Evolutionary conservation across 2,797 vertebrate species (phyloP).

Genomic region (Sandelia bainsii): DNA sequence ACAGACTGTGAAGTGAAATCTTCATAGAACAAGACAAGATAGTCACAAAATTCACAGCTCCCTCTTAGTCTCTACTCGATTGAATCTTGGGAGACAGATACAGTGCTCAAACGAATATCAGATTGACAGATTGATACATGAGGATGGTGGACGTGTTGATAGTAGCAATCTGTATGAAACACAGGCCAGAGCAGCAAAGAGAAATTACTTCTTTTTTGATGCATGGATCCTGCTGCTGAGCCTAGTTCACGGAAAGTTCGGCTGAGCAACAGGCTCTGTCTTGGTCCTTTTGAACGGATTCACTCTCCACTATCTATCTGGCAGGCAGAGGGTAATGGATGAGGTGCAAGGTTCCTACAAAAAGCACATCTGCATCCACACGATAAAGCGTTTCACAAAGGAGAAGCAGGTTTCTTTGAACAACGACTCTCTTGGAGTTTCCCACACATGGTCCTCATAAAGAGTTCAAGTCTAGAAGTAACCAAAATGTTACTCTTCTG

Average conservation of each 20-base stretch:
- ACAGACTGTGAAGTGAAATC: conserved; percentile 48
- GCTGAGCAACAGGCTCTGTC: conserved; percentile 84
- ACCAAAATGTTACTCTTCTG: conserved; percentile 47
- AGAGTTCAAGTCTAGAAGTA: conserved; percentile 42
- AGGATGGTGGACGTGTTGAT: conserved; percentile 74
- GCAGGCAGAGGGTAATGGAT: conserved; percentile 87
- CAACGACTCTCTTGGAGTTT: conserved; percentile 68
- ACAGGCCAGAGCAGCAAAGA: conserved; percentile 75
- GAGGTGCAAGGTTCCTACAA: conserved; percentile 86
- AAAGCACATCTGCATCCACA: conserved; percentile 87
- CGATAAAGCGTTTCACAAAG: conserved; percentile 83
- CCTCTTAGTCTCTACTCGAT: conserved; percentile 46
- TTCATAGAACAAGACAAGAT: conserved; percentile 61
- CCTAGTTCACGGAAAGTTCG: conserved; percentile 89
- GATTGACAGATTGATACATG: conserved; percentile 84
- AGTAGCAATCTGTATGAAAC: conserved; percentile 80
- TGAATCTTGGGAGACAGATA: conserved; percentile 76
- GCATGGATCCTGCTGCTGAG: conserved; percentile 77
- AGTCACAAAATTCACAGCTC: conserved; percentile 61
- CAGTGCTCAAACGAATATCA: conserved; percentile 73
- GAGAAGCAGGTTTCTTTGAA: conserved; percentile 79
- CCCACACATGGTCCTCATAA: conserved; percentile 83
- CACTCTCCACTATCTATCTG: conserved; percentile 83
- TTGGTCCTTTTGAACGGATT: conserved; percentile 84
- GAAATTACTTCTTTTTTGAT: conserved; percentile 80